A percentile compares a stretch with the other conserved stretches of the same genome.
Evolutionary conservation across 2,888 invertebrate species (phyloP).

Genomic region (Dysmachus trigonus): DNA sequence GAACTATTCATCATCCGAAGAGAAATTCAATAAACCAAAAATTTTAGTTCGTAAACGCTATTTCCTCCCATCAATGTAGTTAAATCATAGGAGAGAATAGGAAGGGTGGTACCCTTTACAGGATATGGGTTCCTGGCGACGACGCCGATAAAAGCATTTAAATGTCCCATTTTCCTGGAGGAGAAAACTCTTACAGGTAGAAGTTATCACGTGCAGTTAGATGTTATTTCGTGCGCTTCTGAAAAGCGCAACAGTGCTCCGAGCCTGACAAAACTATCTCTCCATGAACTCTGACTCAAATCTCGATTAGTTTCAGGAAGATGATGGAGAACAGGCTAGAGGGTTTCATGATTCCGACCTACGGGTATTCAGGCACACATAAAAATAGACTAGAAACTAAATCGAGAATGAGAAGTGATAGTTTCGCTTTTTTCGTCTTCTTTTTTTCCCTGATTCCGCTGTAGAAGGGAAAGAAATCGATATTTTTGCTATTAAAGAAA

Average conservation of each 20-base stretch:
- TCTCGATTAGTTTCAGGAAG: slow-evolving; percentile 19
- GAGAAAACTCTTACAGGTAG: not conserved
- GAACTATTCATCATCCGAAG: not conserved
- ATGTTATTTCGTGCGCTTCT: not conserved
- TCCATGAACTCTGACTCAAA: not conserved
- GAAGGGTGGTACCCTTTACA: not conserved
- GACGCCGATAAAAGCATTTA: not conserved
- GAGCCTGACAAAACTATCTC: not conserved
- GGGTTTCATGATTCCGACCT: not conserved
- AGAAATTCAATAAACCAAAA: not conserved
- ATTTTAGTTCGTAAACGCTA: not conserved
- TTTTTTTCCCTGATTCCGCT: not conserved
- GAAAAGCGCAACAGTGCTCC: slow-evolving; percentile 6
- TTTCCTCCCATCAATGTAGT: not conserved
- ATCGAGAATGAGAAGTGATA: slow-evolving; percentile 1
- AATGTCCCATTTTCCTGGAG: not conserved
- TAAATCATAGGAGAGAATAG: not conserved
- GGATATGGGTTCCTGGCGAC: not conserved
- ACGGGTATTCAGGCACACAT: not conserved
- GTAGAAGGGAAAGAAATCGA: not conserved
- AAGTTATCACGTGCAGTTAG: not conserved
- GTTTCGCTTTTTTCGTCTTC: not conserved
- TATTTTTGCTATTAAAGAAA: slow-evolving; percentile 32
- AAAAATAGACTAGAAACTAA: not conserved
- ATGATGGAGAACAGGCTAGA: not conserved